Evolutionary conservation across 2,113 vertebrate species (phyloP).

Genomic region (Hypanus sabinus): DNA sequence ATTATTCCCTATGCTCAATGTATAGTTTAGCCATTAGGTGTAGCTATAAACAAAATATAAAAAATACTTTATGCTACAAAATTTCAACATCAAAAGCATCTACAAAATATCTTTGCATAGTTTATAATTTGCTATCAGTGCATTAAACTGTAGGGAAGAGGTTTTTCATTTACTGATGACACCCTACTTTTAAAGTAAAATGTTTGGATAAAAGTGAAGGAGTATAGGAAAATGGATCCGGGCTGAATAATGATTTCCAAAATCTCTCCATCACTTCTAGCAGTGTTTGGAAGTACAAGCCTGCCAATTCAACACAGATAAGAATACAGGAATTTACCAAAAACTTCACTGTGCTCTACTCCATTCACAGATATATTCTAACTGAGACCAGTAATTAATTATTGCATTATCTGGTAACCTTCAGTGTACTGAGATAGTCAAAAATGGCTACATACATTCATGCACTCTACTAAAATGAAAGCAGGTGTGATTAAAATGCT

Average conservation of each 20-base stretch:
- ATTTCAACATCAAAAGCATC: not conserved
- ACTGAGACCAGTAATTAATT: not conserved
- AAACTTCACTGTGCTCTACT: not conserved
- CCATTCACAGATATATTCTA: not conserved
- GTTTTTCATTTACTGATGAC: not conserved
- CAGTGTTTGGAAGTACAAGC: not conserved
- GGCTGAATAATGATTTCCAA: not conserved
- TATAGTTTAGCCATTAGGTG: not conserved
- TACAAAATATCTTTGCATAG: not conserved
- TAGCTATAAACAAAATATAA: not conserved
- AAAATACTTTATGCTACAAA: no score
- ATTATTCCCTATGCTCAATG: not conserved
- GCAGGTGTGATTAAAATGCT: not conserved
- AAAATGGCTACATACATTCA: not conserved
- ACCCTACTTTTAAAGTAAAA: not conserved
- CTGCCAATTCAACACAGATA: not conserved
- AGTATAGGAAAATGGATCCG: not conserved
- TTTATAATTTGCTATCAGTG: not conserved
- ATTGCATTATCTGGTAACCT: not conserved
- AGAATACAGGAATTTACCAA: not conserved
- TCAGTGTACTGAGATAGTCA: not conserved
- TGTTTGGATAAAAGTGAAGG: not conserved
- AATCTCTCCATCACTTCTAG: not conserved
- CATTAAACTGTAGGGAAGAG: not conserved
- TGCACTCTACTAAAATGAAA: not conserved